Conservation (phyloP, 1,140 invertebrate species). For the Drosophila sechellia region DNA sequence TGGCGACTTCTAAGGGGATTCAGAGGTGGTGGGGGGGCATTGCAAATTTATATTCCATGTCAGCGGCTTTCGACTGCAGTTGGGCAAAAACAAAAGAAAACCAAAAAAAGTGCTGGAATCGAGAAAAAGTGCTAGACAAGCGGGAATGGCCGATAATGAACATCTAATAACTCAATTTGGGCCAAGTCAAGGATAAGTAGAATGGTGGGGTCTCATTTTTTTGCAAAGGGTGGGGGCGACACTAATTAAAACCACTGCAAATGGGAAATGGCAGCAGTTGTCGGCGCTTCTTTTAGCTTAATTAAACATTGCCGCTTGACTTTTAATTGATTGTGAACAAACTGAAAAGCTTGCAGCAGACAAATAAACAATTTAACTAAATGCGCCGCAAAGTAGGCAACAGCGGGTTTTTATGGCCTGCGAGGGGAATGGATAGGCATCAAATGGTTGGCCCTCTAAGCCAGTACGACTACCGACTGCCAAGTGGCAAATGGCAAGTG, state of each 20-base stretch:
- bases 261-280: conserved; percentile 30
- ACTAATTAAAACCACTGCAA: conserved; percentile 71
- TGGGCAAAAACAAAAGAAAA: conserved; percentile 40
- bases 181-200: conserved; percentile 44
- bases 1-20: conserved; percentile 63
- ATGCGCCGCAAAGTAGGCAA: conserved; percentile 80
- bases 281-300: conserved; percentile 74
- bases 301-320: conserved; percentile 79
- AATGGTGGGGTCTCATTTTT: neutral
- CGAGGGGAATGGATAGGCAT: conserved; percentile 8
- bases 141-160: conserved; percentile 69
- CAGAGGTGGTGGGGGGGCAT: conserved; percentile 2
- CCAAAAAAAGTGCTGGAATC: neutral
- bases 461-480: conserved; percentile 36
- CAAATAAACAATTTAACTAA: conserved; percentile 83
- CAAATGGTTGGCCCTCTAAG: conserved; percentile 22
- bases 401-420: conserved; percentile 50
- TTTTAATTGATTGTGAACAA: conserved; percentile 82
- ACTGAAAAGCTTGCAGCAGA: conserved; percentile 62
- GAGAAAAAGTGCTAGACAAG: conserved; percentile 6
- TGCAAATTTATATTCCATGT: conserved; percentile 74
- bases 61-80: conserved; percentile 66
- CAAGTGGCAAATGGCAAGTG: conserved; percentile 34
- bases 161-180: conserved; percentile 76
- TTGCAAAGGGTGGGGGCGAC: conserved; percentile 19